Conservation (phyloP, 2,113 vertebrate genomes). For the Benitochromis conjunctus region DNA sequence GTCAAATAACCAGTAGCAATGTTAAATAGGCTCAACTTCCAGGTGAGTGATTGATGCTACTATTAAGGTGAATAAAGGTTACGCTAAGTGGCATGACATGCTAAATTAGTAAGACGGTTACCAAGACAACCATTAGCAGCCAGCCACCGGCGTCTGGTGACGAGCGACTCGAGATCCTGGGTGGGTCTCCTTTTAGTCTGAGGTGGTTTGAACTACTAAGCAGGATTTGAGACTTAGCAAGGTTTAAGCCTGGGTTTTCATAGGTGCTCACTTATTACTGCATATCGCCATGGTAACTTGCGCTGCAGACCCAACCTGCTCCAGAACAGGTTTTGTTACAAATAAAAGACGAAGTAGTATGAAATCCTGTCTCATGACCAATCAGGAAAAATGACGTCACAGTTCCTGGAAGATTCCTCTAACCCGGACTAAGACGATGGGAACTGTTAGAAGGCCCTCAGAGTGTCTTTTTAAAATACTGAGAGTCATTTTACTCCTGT, state of each 20-base stretch:
- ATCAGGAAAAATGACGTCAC: rapidly evolving
- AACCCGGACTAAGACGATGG: not conserved
- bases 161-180: not conserved
- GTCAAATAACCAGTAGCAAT: not conserved
- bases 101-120: not conserved
- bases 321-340: not conserved
- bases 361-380: not conserved
- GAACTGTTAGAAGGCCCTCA: too few relatives aligned
- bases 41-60: not conserved
- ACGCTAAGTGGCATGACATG: not conserved
- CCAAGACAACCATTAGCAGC: not conserved
- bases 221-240: not conserved
- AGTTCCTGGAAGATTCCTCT: not conserved
- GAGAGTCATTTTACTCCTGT: too few relatives aligned
- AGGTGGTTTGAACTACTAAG: not conserved
- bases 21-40: not conserved
- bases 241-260: not conserved
- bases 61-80: not conserved
- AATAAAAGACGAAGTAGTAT: rapidly evolving
- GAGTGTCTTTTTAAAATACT: too few relatives aligned
- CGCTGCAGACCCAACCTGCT: not conserved
- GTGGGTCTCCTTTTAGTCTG: rapidly evolving
- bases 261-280: not conserved
- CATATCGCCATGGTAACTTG: not conserved
- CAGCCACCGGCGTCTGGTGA: not conserved